phyloP scores from a whole-genome alignment of 2,113 vertebrate species.

The Zosterops hypoxanthus region DNA sequence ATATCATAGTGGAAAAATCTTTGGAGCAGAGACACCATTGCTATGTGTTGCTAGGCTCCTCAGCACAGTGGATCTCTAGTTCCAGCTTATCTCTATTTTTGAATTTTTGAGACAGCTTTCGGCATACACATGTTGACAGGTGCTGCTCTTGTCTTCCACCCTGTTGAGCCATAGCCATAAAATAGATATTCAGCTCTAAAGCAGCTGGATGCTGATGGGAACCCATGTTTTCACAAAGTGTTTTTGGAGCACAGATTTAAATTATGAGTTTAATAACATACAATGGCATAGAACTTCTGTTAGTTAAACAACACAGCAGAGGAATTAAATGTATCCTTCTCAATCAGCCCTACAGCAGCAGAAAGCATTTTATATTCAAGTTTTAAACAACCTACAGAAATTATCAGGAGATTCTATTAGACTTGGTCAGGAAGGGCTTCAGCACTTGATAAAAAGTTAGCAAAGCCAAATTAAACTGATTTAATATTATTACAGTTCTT shows the following conservation, averaged over 20 bases:
- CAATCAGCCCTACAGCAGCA: neutral
- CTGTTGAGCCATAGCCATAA: neutral
- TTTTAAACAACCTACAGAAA: slow-evolving; percentile 26
- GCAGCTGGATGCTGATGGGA: slow-evolving; percentile 16
- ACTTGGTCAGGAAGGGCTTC: neutral
- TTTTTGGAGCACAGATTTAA: slow-evolving; percentile 29
- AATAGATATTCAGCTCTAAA: neutral
- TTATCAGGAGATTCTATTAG: neutral
- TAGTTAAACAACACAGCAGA: slow-evolving; percentile 20
- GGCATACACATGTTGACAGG: neutral
- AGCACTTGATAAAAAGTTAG: neutral
- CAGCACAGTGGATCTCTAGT: neutral
- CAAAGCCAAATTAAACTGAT: neutral
- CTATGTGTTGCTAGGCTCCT: neutral
- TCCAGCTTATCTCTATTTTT: neutral
- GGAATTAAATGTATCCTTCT: neutral
- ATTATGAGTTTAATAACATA: slow-evolving; percentile 50
- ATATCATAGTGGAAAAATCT: neutral
- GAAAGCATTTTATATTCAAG: neutral
- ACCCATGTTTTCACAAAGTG: neutral
- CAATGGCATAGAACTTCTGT: slow-evolving; percentile 24
- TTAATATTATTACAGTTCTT: neutral
- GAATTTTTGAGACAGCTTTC: neutral
- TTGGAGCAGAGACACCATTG: neutral
- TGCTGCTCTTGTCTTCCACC: neutral